phyloP scores from a whole-genome alignment of 2,888 invertebrate genomes.

The Drosophila stalkeri region DNA sequence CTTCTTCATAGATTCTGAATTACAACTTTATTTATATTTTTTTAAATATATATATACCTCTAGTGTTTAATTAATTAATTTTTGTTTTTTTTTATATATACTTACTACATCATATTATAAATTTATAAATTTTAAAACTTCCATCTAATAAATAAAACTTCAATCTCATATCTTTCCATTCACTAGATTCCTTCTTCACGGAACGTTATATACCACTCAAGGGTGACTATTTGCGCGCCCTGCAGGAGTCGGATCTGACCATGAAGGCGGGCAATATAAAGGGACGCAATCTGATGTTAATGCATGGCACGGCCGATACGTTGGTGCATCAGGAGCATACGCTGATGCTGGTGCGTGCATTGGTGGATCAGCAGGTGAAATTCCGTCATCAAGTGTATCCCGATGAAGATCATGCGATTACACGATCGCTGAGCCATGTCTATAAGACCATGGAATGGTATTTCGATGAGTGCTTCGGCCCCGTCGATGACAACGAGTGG shows the following conservation, averaged over 20 bases:
- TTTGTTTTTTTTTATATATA: too few relatives aligned
- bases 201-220: constrained; percentile 95
- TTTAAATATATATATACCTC: too few relatives aligned
- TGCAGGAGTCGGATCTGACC: constrained; percentile 92
- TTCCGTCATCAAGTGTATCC: constrained; percentile 95
- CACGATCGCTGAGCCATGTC: constrained; percentile 90
- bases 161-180: neutral
- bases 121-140: too few relatives aligned
- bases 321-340: constrained; percentile 95
- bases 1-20: too few relatives aligned
- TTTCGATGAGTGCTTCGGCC: constrained; percentile 93
- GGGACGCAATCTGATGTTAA: constrained; percentile 88
- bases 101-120: too few relatives aligned
- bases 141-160: too few relatives aligned
- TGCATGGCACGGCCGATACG: constrained; percentile 94
- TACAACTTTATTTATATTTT: too few relatives aligned
- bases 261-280: constrained; percentile 92
- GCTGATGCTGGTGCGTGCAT: constrained; percentile 92
- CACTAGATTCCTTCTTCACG: constrained; percentile 93
- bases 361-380: constrained; percentile 92
- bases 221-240: constrained; percentile 89
- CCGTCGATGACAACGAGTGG: constrained; percentile 90
- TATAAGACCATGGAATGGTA: constrained; percentile 94
- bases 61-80: too few relatives aligned
- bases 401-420: constrained; percentile 92